Base-by-base conservation (phyloP, 2,888 invertebrate species). In the Melieria omissa region DNA sequence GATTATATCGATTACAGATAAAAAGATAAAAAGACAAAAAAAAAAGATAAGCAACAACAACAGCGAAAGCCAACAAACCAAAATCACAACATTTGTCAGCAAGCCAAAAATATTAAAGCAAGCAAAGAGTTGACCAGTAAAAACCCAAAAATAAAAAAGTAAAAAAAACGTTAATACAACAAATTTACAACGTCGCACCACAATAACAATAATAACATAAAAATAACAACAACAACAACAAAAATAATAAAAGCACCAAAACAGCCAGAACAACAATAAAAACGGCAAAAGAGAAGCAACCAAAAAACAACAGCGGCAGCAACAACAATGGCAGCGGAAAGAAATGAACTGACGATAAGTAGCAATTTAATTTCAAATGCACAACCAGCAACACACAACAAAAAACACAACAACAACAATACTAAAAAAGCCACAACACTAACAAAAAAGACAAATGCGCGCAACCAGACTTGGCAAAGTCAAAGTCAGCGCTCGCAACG, bases 391-490 rank as follows among this genome's bases (percentile, higher is more conserved):
- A 3, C 49, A 49, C 47, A 49, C 49, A 49, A 8, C 8, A 8
- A 49, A 8, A 49, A 8, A 49, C 49, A 49, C 57, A 60, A 58
- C 70, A 61, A 42, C 65, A 49, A 57, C 58, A 65, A 55, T 57
- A 64, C 58, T 58, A 46, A 52, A 5, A 8, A 12, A 8, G 52
- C 29, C 29, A 52, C 12, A 52, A 52, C 52, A 52, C 12, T 12
- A 52, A 14, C 52, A 52, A 52, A 9, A 8, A 52, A 14, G 5
- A 5, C 52, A 52, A 52, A 12, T n/a, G 49, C 8, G 52, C 14
- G 14, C 58, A 46, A 12, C 9, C 14, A 65, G 12, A 60, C 62
- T 62, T 69, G 68, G 63, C 57, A 54, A 69, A 62, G 69, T 69
- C 69, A 69, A 16, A 54, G 69, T 63, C 55, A 55, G 45, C 29